Conservation (phyloP, 2,113 vertebrate genomes). For the Pterophyllum scalare region DNA sequence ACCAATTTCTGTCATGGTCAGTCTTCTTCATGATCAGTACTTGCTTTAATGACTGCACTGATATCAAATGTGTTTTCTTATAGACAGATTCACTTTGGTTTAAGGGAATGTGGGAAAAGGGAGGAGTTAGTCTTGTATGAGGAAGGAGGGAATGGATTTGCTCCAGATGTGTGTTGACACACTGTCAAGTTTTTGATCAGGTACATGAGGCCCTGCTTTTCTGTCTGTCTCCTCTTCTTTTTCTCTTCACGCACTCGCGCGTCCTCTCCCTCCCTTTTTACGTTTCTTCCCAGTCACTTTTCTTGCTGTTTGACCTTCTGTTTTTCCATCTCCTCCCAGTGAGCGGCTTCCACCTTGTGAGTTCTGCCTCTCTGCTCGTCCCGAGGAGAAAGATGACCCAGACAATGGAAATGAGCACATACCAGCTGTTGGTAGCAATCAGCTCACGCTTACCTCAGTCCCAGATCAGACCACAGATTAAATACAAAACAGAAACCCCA, state of each 20-base stretch:
- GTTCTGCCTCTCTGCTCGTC: constrained; percentile 2
- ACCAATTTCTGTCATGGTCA: constrained; percentile 29
- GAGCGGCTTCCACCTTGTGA: constrained; percentile 14
- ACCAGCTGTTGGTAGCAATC: constrained; percentile 81
- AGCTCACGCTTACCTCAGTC: constrained; percentile 81
- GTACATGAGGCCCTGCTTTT: constrained; percentile 31
- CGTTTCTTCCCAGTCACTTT: neutral
- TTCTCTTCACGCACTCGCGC: neutral
- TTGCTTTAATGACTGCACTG: constrained; percentile 33
- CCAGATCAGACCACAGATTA: constrained; percentile 57
- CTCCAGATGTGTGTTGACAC: constrained; percentile 71
- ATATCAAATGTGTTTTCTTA: constrained; percentile 48
- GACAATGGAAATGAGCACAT: constrained; percentile 68
- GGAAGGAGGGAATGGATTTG: constrained; percentile 51
- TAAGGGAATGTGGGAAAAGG: constrained; percentile 27
- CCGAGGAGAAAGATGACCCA: constrained; percentile 66
- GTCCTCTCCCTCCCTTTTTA: neutral
- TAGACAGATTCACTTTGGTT: constrained; percentile 35
- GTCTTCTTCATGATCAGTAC: constrained; percentile 33
- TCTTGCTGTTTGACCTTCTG: constrained; percentile 10
- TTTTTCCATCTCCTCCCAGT: constrained; percentile 9
- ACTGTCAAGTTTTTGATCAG: constrained; percentile 70
- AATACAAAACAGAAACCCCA: constrained; percentile 68
- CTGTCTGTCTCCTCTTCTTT: constrained; percentile 7
- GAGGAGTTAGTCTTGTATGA: constrained; percentile 1